These are phyloP conservation scores for Pachyseris speciosa DNA, from an alignment of 64 coral and sea anemone genomes.

Conservation along the genomic window DNA sequence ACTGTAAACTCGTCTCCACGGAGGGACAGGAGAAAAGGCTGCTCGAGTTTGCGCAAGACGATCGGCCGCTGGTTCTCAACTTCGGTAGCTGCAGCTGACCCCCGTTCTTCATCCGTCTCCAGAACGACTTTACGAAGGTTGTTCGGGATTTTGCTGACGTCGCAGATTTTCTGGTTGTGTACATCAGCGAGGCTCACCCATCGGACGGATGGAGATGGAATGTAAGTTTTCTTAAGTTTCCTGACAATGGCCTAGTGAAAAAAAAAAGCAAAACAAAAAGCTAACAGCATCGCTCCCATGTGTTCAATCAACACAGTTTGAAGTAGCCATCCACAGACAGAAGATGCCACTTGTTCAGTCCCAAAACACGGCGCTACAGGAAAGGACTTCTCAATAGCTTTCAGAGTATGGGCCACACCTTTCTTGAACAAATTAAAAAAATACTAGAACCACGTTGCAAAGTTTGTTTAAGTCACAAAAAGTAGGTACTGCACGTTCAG, in stretches of 20 bases:
- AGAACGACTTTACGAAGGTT: slow-evolving; percentile 68
- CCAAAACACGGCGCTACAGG: neutral
- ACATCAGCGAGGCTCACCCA: slow-evolving; percentile 77
- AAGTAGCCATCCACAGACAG: too few species aligned
- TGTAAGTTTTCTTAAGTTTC: slow-evolving; percentile 32
- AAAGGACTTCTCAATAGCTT: neutral
- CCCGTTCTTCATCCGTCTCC: slow-evolving; percentile 66
- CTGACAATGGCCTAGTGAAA: too few species aligned
- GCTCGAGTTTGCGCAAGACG: slow-evolving; percentile 32
- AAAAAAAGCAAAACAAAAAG: too few species aligned
- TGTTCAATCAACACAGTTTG: too few species aligned
- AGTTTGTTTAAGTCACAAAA: too few species aligned
- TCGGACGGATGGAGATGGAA: slow-evolving; percentile 68
- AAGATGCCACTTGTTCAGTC: too few species aligned
- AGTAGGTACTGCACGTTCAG: too few species aligned
- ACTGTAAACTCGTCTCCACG: slow-evolving; percentile 28
- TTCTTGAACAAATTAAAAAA: too few species aligned
- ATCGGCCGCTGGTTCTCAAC: slow-evolving; percentile 69
- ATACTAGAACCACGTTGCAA: too few species aligned
- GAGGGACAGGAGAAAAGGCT: slow-evolving; percentile 9
- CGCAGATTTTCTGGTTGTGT: slow-evolving; percentile 75
- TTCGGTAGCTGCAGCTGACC: slow-evolving; percentile 84
- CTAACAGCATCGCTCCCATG: too few species aligned
- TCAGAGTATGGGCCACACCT: too few species aligned
- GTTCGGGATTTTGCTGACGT: slow-evolving; percentile 62